These are phyloP conservation scores for Drosophila erecta DNA, from an alignment of 1,140 invertebrate genomes.

Conservation along the genomic window DNA sequence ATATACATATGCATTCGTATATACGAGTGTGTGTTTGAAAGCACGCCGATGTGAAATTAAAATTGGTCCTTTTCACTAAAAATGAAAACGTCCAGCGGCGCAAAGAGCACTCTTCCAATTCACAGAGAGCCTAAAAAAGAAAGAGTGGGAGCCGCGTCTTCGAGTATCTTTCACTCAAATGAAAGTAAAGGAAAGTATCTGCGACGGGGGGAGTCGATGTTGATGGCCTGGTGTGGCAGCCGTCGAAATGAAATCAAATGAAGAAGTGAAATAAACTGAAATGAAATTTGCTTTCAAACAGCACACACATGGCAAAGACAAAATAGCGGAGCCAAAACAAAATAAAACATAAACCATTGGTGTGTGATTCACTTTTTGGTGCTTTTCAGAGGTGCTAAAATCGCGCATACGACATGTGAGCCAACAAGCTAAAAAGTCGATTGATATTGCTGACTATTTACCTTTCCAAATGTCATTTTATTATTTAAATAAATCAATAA, in stretches of 20 bases:
- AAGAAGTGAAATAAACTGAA: constrained; percentile 75
- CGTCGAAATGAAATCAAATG: constrained; percentile 76
- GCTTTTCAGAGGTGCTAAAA: no score
- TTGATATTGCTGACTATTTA: not conserved
- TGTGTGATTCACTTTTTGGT: constrained; percentile 20
- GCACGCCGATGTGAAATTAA: constrained; percentile 67
- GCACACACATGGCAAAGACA: constrained; percentile 16
- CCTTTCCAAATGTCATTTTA: not conserved
- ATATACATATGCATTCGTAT: constrained; percentile 2
- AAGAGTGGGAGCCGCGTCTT: constrained; percentile 1
- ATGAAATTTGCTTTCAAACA: constrained; percentile 81
- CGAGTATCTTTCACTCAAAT: constrained; percentile 80
- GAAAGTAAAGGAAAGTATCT: constrained; percentile 80
- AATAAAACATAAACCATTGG: constrained; percentile 19
- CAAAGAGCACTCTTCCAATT: constrained; percentile 19
- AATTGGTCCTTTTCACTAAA: constrained; percentile 78
- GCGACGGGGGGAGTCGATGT: constrained; percentile 26
- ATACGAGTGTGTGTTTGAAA: constrained; percentile 52
- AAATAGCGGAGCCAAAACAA: constrained; percentile 52
- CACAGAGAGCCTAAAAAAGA: constrained; percentile 8
- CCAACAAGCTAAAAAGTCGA: not conserved
- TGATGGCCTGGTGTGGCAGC: constrained; percentile 18
- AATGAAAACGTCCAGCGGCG: constrained; percentile 56
- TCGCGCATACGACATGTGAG: not conserved
- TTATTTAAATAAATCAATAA: not conserved